Percentiles rank a stretch among this genome's conserved stretches.
Conservation (phyloP, 2,113 vertebrate genomes). For the Coturnix japonica region DNA sequence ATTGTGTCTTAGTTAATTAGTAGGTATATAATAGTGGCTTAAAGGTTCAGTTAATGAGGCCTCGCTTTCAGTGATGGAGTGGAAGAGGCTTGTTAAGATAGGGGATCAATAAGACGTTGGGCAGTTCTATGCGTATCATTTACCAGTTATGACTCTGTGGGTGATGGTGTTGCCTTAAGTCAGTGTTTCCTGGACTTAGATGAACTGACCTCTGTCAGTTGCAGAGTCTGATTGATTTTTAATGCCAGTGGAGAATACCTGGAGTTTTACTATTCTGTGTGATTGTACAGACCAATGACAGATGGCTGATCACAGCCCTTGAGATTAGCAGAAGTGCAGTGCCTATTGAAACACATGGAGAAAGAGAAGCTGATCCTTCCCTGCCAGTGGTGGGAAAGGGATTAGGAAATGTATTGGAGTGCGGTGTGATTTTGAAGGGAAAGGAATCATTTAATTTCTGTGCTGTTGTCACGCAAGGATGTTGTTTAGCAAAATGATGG, state of each 20-base stretch:
- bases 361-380: constrained; percentile 16
- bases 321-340: neutral
- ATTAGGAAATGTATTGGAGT: neutral
- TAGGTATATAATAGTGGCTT: neutral
- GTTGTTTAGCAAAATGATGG: neutral
- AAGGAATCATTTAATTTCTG: neutral
- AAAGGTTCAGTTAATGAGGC: constrained; percentile 2
- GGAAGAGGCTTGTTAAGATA: neutral
- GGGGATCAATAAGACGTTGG: neutral
- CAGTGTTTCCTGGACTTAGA: neutral
- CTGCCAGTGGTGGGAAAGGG: neutral
- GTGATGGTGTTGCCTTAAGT: neutral
- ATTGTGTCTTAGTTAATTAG: constrained; percentile 9
- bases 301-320: neutral
- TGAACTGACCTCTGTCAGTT: neutral
- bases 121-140: neutral
- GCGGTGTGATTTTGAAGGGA: neutral
- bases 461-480: neutral
- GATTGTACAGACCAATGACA: neutral
- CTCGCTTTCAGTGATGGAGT: neutral
- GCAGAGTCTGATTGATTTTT: neutral
- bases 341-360: neutral
- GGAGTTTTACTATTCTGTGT: neutral
- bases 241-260: neutral
- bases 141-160: neutral